Base-by-base conservation (phyloP, 2,888 invertebrate genomes). In the Pelosia muscerda region DNA sequence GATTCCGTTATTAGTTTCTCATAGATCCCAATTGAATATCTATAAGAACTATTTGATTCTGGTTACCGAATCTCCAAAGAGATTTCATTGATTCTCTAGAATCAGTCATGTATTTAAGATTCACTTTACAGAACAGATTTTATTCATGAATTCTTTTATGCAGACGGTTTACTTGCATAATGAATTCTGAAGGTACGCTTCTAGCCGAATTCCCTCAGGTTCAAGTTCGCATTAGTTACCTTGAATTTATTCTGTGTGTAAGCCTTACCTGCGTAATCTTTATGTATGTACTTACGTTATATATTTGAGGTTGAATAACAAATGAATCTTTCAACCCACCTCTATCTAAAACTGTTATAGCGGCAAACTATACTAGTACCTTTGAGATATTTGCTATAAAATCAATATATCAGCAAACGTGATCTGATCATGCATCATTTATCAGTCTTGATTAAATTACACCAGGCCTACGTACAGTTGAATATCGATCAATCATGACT, bases 171-270 rank as follows among this genome's bases (percentile, higher is more conserved):
- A 61, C 66, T 56, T 65, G 49, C 55, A 59, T 71, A 73, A 73
- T 68, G 67, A 67, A 79, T 72, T 69, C 69, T 63, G 66, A 69
- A 64, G 68, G 63, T 5, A 15, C 23, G 63, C 57, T 28, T 19
- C 59, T 42, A 67, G 58, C 53, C 28, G 62, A 79, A 82, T 81
- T 77, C 73, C 73, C 74, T 61, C 65, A 72, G 75, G 74, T 74
- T 74, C 65, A 71, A 73, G 76, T 77, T 75, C 58, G 26, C 49
- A 63, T 69, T 69, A 71, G 67, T 65, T 74, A 66, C 42, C 75
- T 69, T 63, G 71, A 76, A 78, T 80, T 70, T 80, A 80, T 80
- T 80, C 74, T 68, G 67, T 71, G 65, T 73, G 68, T 69, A 57
- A 72, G 63, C 69, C 63, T 60, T 26, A 31, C 28, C 66, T 73